Evolutionary conservation across 2,888 invertebrate species (phyloP).

Genomic region (Lasioglossum calceatum): DNA sequence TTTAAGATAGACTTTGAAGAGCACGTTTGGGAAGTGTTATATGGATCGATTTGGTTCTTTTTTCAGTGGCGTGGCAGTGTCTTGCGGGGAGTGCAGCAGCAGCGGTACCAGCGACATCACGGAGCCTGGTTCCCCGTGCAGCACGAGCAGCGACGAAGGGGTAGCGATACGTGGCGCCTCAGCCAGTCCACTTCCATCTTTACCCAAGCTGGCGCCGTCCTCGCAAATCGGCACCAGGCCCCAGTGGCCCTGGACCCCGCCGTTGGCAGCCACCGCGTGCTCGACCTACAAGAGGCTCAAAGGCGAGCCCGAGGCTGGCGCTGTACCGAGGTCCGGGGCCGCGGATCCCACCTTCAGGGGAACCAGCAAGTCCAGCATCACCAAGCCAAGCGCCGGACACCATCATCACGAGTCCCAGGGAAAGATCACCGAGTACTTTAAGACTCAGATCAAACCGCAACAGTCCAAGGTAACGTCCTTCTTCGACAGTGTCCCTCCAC

Average conservation of each 20-base stretch:
- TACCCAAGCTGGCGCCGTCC: constrained; percentile 80
- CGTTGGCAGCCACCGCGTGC: constrained; percentile 81
- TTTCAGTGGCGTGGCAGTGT: constrained; percentile 93
- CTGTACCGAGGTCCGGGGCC: constrained; percentile 79
- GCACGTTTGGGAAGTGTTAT: neutral
- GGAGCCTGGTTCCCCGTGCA: constrained; percentile 94
- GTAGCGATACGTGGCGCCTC: constrained; percentile 77
- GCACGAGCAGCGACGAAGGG: constrained; percentile 88
- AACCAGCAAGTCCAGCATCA: constrained; percentile 39
- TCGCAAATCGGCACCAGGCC: constrained; percentile 80
- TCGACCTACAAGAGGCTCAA: constrained; percentile 82
- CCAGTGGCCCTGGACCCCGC: constrained; percentile 84
- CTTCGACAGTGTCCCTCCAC: neutral
- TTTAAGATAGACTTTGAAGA: neutral
- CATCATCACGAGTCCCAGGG: constrained; percentile 86
- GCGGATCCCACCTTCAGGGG: constrained; percentile 78
- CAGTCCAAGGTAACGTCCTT: constrained; percentile 72
- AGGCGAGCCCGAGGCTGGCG: constrained; percentile 82
- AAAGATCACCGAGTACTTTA: constrained; percentile 94
- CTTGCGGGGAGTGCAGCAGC: constrained; percentile 88
- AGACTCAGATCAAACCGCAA: constrained; percentile 92
- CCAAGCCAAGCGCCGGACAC: constrained; percentile 79
- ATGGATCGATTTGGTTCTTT: neutral
- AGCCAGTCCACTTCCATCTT: constrained; percentile 78
- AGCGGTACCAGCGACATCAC: constrained; percentile 92